Evolutionary conservation across 2,113 vertebrate genomes (phyloP), one percentile per base, ranked within the genome.

Genomic region (Tonatia bakeri): DNA sequence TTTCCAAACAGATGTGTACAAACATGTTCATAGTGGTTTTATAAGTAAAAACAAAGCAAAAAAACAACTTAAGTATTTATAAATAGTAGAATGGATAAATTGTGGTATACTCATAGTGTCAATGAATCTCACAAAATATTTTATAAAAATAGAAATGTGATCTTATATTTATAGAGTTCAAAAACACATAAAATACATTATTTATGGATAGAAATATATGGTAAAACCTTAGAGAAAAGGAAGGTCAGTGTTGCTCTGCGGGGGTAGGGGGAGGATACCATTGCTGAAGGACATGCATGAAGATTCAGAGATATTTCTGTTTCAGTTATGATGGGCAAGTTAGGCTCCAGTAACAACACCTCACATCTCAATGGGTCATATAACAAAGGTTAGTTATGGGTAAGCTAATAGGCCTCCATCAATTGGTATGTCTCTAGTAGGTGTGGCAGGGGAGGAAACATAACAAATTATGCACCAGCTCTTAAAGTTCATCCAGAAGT

Each of bases 131-230:
- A 75, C 19, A 82, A 56, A 54, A 26, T 47, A 81, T 36, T 73
- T 93, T 50, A 77, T n/a, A 64, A 81, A 79, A 92, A 83, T 43
- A 75, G 56, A 95, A 95, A 77, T 79, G 40, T 61, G 77, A 85
- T 54, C 93, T 90, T 20, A 61, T 43, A 83, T 84, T 70, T 76
- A 77, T 24, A 69, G 77, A 50, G 6, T 69, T 83, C 15, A 92
- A 77, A 95, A 95, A 28, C 16, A 69, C 20, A 67, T 52, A 54
- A 83, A 77, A 56, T 61, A 59, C 50, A 31, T 70, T 36, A 72
- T 56, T 75, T 79, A 79, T 8, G 36, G 31, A 6, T 85, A 43
- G 67, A 69, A 76, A n/a, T 88, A 28, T 20, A 17, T 40, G 26
- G 47, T 26, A 70, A 89, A 93, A 79, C 20, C 31, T 77, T 79